These are phyloP conservation scores for Amazona guildingii DNA, from an alignment of 2,113 vertebrate species.

Conservation along the genomic window DNA sequence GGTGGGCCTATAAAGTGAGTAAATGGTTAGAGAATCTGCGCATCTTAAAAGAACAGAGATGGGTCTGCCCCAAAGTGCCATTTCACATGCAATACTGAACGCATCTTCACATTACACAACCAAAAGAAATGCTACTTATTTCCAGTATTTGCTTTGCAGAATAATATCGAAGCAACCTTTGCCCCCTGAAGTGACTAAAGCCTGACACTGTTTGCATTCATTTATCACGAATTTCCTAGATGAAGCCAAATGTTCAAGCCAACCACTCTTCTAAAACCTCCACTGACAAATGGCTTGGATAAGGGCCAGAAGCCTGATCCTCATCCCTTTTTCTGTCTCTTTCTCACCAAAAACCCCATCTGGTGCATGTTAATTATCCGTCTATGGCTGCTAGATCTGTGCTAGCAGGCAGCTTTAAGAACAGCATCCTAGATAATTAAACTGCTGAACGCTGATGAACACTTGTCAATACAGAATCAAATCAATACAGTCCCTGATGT, in stretches of 20 bases:
- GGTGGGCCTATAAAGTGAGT: background rate
- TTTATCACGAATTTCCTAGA: constrained; percentile 26
- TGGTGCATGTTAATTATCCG: constrained; percentile 6
- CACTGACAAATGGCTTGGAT: constrained; percentile 49
- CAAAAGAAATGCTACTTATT: constrained; percentile 39
- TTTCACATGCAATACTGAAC: background rate
- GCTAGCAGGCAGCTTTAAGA: background rate
- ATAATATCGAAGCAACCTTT: background rate
- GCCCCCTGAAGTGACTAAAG: constrained; percentile 5
- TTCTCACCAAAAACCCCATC: constrained; percentile 16
- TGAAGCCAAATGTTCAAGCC: constrained; percentile 18
- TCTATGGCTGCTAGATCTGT: background rate
- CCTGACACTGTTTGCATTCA: constrained; percentile 36
- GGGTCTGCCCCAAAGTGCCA: background rate
- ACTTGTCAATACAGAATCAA: background rate
- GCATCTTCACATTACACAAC: background rate
- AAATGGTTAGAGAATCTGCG: background rate
- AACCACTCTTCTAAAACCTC: constrained; percentile 22
- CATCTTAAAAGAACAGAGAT: background rate
- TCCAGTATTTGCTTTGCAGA: constrained; percentile 29
- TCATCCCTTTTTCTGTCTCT: background rate
- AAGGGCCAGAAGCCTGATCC: background rate
- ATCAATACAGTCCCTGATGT: background rate
- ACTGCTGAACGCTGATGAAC: background rate
- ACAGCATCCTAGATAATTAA: background rate